These are phyloP conservation scores for Halocynthia roretzi DNA, from an alignment of 23 tunicate species.

Conservation along the genomic window DNA sequence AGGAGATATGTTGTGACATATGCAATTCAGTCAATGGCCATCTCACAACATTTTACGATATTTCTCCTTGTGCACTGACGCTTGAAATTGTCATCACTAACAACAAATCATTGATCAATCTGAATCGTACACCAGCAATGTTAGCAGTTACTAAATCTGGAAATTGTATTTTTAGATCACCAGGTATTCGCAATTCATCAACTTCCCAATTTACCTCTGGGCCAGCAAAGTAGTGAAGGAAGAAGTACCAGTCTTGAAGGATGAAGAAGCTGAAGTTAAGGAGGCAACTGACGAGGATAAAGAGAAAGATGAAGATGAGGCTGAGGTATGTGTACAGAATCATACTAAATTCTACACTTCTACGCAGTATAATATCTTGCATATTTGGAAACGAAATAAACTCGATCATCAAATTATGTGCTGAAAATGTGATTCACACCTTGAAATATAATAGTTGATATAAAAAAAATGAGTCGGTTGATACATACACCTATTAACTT, in stretches of 20 bases:
- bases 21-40: neutral
- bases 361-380: too few species aligned
- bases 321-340: conserved; percentile 7
- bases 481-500: too few species aligned
- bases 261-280: conserved; percentile 64
- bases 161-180: conserved; percentile 40
- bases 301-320: conserved; percentile 54
- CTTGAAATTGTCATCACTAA: too few species aligned
- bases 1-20: neutral
- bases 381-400: too few species aligned
- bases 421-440: too few species aligned
- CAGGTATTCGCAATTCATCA: conserved; percentile 98
- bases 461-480: too few species aligned
- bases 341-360: too few species aligned
- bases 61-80: too few species aligned
- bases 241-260: conserved; percentile 98
- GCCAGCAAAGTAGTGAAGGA: conserved; percentile 73
- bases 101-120: neutral
- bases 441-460: too few species aligned
- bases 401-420: too few species aligned
- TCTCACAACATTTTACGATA: neutral
- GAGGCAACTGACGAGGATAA: conserved; percentile 30
- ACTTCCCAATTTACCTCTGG: conserved; percentile 99
- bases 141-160: neutral
- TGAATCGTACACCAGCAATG: neutral